Base-by-base conservation (phyloP, 2,113 vertebrate species). In the Aptenodytes forsteri region DNA sequence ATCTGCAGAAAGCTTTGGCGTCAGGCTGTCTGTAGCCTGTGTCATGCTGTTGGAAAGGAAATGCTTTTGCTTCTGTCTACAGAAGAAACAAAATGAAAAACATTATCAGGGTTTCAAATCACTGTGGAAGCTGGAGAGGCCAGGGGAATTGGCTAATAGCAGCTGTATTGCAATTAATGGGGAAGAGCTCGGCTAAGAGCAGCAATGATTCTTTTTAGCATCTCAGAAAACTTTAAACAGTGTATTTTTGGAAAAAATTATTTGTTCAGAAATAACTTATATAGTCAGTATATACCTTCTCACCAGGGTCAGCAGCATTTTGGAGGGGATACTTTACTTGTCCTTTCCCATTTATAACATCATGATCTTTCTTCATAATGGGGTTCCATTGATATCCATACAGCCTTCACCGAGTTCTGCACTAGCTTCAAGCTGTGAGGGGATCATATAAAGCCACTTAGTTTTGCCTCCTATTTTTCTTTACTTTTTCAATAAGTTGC, bases 1-100 rank as follows among this genome's bases (percentile, higher is more conserved):
- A 98, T 97, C 87, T 93, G 72, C 50, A 89, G 78, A 95, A 90
- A 96, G 95, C 93, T 93, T 87, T 97, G 97, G 96, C 62, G 93
- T 95, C 97, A 83, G 91, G 40, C 90, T 94, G 94, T 97, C 96
- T 97, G 90, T 75, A 93, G 84, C 89, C 89, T 87, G 56, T 93
- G 62, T 92, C n/a, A n/a, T 61, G 61, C 55, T 72, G 59, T 90
- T 88, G 89, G 84, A 83, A 81, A 93, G 90, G 72, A 96, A 95
- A 94, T 87, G 83, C 47, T 93, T 85, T 83, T 93, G 78, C 75
- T 62, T 96, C 84, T 91, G 62, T 89, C 82, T 96, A 54, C 52
- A 69, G 80, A 80, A 73, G 61, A 82, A 95, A 83, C 11, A 64
- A 90, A 92, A 86, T 58, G 50, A 56, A 85, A 86, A 92, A 83